Conservation (phyloP, 2,113 vertebrate genomes). For the Nerophis lumbriciformis region DNA sequence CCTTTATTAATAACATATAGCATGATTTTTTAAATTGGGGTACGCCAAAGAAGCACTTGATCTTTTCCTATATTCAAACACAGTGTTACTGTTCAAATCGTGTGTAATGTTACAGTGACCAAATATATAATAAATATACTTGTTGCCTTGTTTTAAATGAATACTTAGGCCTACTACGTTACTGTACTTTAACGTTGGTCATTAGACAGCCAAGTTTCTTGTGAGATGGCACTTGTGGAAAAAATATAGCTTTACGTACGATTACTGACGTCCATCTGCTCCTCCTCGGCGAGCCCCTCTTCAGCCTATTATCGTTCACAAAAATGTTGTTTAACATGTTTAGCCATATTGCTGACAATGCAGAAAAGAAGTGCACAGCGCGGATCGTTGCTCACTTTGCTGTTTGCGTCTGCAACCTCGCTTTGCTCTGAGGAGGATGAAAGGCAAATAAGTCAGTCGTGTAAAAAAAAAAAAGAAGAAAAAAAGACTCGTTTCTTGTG, state of each 20-base stretch:
- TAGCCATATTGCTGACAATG: neutral
- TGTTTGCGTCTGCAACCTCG: neutral
- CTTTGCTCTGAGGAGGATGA: constrained; percentile 35
- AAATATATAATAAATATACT: too few species aligned
- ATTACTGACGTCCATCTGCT: constrained; percentile 15
- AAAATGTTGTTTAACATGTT: neutral
- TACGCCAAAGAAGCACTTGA: too few species aligned
- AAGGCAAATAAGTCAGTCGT: neutral
- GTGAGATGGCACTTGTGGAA: too few species aligned
- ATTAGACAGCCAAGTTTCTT: too few species aligned
- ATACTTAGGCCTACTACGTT: too few species aligned
- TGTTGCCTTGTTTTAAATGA: too few species aligned
- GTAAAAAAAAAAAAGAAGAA: neutral
- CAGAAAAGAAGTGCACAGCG: neutral
- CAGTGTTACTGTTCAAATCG: too few species aligned
- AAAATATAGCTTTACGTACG: constrained; percentile 19
- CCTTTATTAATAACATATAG: neutral
- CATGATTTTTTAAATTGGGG: too few species aligned
- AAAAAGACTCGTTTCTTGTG: too few species aligned
- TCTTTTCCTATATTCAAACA: too few species aligned
- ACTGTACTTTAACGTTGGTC: too few species aligned
- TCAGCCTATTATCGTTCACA: constrained; percentile 19
- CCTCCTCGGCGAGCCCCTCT: constrained; percentile 15
- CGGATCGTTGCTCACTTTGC: constrained; percentile 20
- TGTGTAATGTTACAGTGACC: too few species aligned